Base-by-base conservation (phyloP, 2,797 vertebrate genomes). In the Falco biarmicus region DNA sequence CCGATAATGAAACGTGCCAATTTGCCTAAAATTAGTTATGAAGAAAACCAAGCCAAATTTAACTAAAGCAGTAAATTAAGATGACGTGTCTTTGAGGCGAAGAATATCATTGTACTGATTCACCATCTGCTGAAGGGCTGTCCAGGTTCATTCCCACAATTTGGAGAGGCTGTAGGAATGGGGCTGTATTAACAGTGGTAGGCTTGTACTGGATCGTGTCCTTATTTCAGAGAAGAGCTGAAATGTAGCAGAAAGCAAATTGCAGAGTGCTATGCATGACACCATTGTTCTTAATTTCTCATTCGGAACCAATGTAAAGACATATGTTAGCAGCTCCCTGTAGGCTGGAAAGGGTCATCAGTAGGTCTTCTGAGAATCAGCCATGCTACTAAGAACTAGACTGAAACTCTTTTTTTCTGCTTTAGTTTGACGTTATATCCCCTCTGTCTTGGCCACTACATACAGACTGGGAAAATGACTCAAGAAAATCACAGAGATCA, bases 1-100 rank as follows among this genome's bases (percentile, higher is more conserved):
- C 47, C 86, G 56, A n/a, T 53, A 84, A n/a, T 43, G 48, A 84
- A 84, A 82, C 28, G 64, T 61, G 60, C 48, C 64, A 47, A 75
- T 90, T 92, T 85, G 61, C 61, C 66, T 47, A 68, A 93, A 95
- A 89, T 77, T 84, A 82, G 37, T 84, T 74, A 22, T 7, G 37
- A 81, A 81, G 57, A 71, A 91, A 94, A 80, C 2, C 22, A 83
- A 90, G 79, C 87, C 60, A 87, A 95, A 75, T 32, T 69, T 88
- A 90, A 89, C 47, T 34, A 63, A 91, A 82, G 26, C n/a, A 59
- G 22, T 79, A 65, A 68, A 95, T 77, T 78, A 91, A 80, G 45
- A 82, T 59, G 24, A 5, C 41, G 26, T 50, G 16, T 34, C 28
- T 89, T 90, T 56, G 66, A 87, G 56, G 56, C 13, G 8, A 37